phyloP scores from a whole-genome alignment of 1,140 invertebrate genomes.

The Medauroidea extradentata region DNA sequence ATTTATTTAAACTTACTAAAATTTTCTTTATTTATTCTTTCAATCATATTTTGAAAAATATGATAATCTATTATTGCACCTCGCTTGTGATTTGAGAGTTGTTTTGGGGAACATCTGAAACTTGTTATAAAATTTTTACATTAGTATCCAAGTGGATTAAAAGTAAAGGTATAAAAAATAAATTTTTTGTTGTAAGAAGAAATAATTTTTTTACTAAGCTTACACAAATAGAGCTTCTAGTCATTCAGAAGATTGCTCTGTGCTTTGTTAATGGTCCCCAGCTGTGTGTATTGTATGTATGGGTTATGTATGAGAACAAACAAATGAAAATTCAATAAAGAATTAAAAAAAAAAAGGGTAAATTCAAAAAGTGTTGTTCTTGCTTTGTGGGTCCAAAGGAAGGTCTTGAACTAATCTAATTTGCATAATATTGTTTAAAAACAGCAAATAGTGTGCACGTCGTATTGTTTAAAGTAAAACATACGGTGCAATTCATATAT shows the following conservation, averaged over 20 bases:
- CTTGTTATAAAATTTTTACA: constrained; percentile 5
- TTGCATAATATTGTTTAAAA: too few relatives aligned
- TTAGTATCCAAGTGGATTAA: constrained; percentile 4
- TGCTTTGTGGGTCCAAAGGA: too few relatives aligned
- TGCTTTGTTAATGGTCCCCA: constrained; percentile 11
- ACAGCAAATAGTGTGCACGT: too few relatives aligned
- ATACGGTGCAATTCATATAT: too few relatives aligned
- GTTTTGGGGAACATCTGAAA: not conserved
- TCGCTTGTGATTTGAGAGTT: constrained; percentile 11
- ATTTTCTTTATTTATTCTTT: constrained; percentile 1
- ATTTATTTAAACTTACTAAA: not conserved
- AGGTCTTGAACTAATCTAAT: too few relatives aligned
- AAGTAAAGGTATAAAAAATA: constrained; percentile 12
- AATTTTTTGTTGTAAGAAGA: constrained; percentile 2
- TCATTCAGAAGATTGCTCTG: constrained; percentile 11
- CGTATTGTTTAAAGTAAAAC: too few relatives aligned
- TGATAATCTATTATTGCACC: constrained; percentile 9
- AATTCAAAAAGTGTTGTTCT: not conserved
- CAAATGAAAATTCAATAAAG: constrained; percentile 8
- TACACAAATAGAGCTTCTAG: constrained; percentile 13
- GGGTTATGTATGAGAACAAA: constrained; percentile 17
- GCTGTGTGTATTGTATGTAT: constrained; percentile 11
- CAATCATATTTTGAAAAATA: not conserved
- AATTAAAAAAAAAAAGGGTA: not conserved
- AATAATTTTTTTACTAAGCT: too few relatives aligned